phyloP scores from a whole-genome alignment of 1,140 invertebrate genomes.

The Megalonaias nervosa region DNA sequence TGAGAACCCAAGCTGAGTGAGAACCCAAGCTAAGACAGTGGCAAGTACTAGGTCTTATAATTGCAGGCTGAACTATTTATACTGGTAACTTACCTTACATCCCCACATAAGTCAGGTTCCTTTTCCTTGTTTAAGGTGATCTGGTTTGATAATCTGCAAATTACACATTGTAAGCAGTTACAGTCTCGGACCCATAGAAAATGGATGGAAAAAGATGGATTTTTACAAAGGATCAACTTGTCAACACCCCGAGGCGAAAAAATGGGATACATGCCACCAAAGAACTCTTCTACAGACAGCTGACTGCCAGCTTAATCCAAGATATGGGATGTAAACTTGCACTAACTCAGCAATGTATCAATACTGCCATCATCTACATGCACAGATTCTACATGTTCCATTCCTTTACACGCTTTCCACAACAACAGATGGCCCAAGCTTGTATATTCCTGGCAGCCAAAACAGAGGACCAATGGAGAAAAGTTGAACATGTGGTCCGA shows the following conservation, averaged over 20 bases:
- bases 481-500: constrained; percentile 96
- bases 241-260: constrained; percentile 89
- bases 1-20: too few species aligned
- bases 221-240: constrained; percentile 92
- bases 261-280: constrained; percentile 92
- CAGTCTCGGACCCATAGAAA: constrained; percentile 37
- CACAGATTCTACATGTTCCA: constrained; percentile 98
- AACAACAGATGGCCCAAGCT: constrained; percentile 63
- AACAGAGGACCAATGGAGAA: constrained; percentile 96
- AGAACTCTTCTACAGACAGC: constrained; percentile 94
- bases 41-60: too few species aligned
- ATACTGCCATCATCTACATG: constrained; percentile 98
- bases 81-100: too few species aligned
- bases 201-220: constrained; percentile 88
- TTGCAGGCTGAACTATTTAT: too few species aligned
- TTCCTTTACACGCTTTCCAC: constrained; percentile 87
- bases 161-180: too few species aligned
- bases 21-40: too few species aligned
- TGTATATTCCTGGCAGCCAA: constrained; percentile 93
- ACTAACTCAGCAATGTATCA: constrained; percentile 94
- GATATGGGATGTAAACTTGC: constrained; percentile 96
- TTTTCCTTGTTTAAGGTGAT: too few species aligned
- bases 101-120: too few species aligned
- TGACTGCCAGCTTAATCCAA: constrained; percentile 97
- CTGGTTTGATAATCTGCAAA: too few species aligned